phyloP scores from a whole-genome alignment of 2,797 vertebrate species.

The Menidia menidia region DNA sequence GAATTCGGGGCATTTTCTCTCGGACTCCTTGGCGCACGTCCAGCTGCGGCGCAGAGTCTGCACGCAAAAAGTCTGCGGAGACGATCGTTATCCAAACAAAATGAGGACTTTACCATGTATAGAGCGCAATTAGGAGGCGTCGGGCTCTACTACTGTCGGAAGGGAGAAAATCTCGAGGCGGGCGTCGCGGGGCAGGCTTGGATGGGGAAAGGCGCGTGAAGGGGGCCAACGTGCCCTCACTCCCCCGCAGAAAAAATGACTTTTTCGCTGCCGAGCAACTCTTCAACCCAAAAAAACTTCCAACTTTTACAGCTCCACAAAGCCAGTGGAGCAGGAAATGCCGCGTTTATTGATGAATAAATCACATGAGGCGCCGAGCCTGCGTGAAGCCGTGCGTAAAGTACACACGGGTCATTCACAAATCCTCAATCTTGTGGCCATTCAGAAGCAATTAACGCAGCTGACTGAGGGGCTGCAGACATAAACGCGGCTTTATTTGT shows the following conservation, averaged over 20 bases:
- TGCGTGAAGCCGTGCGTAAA: conserved; percentile 48
- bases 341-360: conserved; percentile 22
- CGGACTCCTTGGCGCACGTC: conserved; percentile 51
- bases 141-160: not conserved
- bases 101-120: conserved; percentile 56
- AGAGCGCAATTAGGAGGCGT: conserved; percentile 34
- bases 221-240: conserved; percentile 34
- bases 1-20: conserved; percentile 53
- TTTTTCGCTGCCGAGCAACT: conserved; percentile 22
- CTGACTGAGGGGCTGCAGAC: not conserved
- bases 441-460: conserved; percentile 36
- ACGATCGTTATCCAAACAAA: conserved; percentile 51
- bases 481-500: not conserved
- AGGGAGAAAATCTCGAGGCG: conserved; percentile 30
- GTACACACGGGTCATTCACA: conserved; percentile 32
- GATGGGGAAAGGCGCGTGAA: conserved; percentile 57
- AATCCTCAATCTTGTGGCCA: conserved; percentile 33
- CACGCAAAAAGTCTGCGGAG: conserved; percentile 42
- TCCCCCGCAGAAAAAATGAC: conserved; percentile 12
- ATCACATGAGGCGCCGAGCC: conserved; percentile 23
- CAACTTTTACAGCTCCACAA: not conserved
- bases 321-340: conserved; percentile 19
- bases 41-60: conserved; percentile 55
- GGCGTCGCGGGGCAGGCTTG: conserved; percentile 32
- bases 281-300: not conserved